These are phyloP conservation scores for Acleris sparsana DNA, from an alignment of 2,888 invertebrate species.

Conservation along the genomic window DNA sequence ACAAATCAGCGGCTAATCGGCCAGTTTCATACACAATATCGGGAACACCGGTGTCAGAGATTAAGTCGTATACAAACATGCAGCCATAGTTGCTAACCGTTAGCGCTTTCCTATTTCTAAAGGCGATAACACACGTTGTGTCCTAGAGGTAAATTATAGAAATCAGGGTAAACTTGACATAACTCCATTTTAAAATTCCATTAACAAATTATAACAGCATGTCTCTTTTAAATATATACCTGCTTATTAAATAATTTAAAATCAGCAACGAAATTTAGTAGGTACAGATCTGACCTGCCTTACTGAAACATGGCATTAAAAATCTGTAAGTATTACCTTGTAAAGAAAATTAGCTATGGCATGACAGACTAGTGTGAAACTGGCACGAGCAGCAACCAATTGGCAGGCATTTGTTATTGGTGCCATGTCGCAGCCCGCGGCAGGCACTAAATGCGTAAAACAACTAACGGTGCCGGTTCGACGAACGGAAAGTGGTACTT, in stretches of 20 bases:
- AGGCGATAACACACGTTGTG: conserved; percentile 30
- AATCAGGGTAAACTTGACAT: not conserved
- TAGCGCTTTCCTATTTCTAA: conserved; percentile 52
- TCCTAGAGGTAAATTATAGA: not conserved
- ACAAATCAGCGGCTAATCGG: conserved; percentile 11
- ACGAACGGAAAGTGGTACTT: conserved; percentile 75
- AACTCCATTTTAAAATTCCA: not conserved
- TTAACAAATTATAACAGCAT: no score
- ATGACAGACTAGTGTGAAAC: conserved; percentile 24
- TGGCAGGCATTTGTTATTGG: conserved; percentile 64
- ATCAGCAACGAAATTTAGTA: no score
- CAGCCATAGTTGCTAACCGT: conserved; percentile 41
- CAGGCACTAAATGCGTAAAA: conserved; percentile 77
- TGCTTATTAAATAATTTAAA: no score
- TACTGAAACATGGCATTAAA: not conserved
- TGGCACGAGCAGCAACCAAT: conserved; percentile 31
- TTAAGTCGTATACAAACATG: conserved; percentile 15
- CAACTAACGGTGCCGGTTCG: conserved; percentile 79
- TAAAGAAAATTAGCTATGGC: conserved; percentile 14
- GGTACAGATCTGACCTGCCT: no score
- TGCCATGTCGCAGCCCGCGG: conserved; percentile 71
- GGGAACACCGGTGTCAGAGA: conserved; percentile 21
- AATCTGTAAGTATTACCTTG: no score
- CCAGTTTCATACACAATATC: conserved; percentile 25
- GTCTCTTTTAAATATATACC: no score